Evolutionary conservation across 2,797 vertebrate genomes (phyloP).

Genomic region (Lepidocolaptes lacrymiger): DNA sequence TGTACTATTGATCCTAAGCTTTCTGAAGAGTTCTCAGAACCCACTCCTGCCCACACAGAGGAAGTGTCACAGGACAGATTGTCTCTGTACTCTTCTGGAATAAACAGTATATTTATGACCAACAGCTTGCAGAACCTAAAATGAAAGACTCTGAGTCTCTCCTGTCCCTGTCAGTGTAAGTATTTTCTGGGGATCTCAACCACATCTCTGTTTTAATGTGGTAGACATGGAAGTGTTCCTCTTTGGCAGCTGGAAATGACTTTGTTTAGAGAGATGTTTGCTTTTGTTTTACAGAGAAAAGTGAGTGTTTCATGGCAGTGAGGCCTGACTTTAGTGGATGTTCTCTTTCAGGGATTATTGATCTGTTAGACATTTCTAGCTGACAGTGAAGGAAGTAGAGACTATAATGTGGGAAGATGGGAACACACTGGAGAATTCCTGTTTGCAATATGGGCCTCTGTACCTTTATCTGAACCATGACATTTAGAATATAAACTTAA

Average conservation of each 20-base stretch:
- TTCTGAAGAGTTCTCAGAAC: neutral
- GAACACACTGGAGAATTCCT: neutral
- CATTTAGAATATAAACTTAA: neutral
- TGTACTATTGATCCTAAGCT: neutral
- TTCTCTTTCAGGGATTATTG: neutral
- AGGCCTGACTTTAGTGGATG: neutral
- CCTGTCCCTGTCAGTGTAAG: neutral
- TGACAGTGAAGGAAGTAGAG: neutral
- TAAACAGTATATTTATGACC: neutral
- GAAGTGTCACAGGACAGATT: neutral
- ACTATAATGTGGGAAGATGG: neutral
- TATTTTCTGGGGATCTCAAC: neutral
- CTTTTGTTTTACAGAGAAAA: neutral
- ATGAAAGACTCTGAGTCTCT: neutral
- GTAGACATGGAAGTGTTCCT: neutral
- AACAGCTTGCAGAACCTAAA: neutral
- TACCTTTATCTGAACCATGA: neutral
- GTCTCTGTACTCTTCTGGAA: neutral
- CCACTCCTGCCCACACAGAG: neutral
- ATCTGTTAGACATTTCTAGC: neutral
- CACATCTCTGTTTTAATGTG: neutral
- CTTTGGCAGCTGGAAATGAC: neutral
- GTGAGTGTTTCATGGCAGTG: neutral
- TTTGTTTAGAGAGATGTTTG: neutral
- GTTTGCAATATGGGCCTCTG: neutral